A percentile compares a stretch with the other conserved stretches of the same genome.
Conservation (phyloP, 1,140 invertebrate species). For the Anadara kagoshimensis region DNA sequence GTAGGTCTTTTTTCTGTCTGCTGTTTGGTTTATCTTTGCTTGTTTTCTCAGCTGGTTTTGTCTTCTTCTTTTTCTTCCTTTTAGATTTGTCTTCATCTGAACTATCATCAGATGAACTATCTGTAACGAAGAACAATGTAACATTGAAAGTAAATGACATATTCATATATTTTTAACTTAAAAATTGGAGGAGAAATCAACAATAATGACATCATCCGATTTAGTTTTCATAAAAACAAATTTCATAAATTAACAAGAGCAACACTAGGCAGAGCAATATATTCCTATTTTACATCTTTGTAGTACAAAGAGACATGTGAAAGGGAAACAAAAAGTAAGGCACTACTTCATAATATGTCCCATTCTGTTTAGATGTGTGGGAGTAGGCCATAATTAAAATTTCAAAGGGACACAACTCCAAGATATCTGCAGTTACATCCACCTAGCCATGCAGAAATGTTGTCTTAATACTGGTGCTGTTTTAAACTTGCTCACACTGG, state of each 20-base stretch:
- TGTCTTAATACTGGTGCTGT: no score
- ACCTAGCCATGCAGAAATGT: no score
- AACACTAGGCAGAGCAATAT: no score
- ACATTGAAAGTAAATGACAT: not conserved
- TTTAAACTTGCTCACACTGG: not conserved
- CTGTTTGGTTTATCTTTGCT: not conserved
- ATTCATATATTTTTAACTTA: not conserved
- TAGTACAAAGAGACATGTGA: no score
- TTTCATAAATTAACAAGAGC: no score
- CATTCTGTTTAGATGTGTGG: no score
- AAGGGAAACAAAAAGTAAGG: no score
- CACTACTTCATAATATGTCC: no score
- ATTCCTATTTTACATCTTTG: no score
- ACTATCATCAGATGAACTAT: conserved; percentile 3
- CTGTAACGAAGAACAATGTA: not conserved
- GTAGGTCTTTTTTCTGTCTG: not conserved
- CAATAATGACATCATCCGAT: not conserved
- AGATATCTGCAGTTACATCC: no score
- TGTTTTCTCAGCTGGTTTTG: not conserved
- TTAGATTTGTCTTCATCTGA: conserved; percentile 22
- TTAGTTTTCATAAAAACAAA: not conserved
- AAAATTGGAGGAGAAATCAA: not conserved
- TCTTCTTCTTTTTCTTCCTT: conserved; percentile 8
- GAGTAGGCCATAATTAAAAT: no score
- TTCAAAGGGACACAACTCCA: no score